Base-by-base conservation (phyloP, 2,888 invertebrate species). In the Epinotia brunnichana region DNA sequence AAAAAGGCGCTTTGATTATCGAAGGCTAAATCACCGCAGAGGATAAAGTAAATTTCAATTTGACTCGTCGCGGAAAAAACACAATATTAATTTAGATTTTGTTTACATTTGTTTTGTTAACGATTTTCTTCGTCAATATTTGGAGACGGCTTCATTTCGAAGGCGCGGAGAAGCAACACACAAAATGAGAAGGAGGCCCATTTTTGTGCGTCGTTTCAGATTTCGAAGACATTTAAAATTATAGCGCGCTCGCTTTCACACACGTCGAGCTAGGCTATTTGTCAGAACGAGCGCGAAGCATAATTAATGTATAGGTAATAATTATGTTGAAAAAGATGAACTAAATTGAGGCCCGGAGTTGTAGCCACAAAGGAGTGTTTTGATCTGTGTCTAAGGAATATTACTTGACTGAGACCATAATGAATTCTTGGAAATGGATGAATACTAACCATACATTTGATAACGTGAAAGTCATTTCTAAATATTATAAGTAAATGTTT, bases 101-200 rank as follows among this genome's bases (percentile, higher is more conserved):
- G 64, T 64, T 53, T 39, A 39, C 63, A 39, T 59, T 53, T 53
- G 64, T 64, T 29, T 64, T 64, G 63, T 53, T 35, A 39, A 53
- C 63, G 63, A 64, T 29, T 64, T 39, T 19, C 39, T 13, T 9
- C 39, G 53, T 54, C 64, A 64, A 64, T 54, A 64, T 64, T 64
- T 54, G 54, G 17, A 29, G 53, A 48, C 60, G 51, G 63, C 63
- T 64, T 64, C 53, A 39, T 64, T 53, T 53, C 11, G 17, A 7
- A 17, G 24, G 19, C 19, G 13, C 54, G 29, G n/a, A 1, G 48
- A 44, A 48, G n/a, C 48, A 13, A 44, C 41, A 41, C 41, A 61
- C 41, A 61, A 48, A 41, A 48, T n/a, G n/a, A n/a, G 15, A 44
- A 15, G 9, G 24, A n/a, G 21, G 29, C 17, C 1, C 29, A 10